Evolutionary conservation across 1,140 invertebrate genomes (phyloP).

Genomic region (Lucilia cuprina): DNA sequence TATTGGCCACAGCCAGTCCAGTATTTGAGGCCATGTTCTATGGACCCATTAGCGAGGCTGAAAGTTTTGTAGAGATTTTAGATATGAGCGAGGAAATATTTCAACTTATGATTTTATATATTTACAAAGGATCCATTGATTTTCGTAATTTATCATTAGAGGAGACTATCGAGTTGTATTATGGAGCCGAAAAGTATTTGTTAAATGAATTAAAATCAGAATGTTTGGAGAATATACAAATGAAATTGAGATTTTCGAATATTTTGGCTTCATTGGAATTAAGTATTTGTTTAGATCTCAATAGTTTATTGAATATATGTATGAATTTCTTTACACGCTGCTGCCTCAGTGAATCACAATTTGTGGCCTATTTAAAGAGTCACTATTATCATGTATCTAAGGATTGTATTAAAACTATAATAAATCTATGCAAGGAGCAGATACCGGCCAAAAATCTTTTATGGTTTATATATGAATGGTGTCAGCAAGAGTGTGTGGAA

Average conservation of each 20-base stretch:
- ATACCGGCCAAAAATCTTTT: conserved; percentile 53
- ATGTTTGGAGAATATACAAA: conserved; percentile 46
- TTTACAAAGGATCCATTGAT: conserved; percentile 53
- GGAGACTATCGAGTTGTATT: conserved; percentile 57
- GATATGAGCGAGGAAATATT: conserved; percentile 57
- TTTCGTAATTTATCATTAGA: conserved; percentile 49
- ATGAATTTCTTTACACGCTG: conserved; percentile 57
- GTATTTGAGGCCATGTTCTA: conserved; percentile 81
- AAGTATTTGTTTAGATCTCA: conserved; percentile 56
- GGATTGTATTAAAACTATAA: conserved; percentile 58
- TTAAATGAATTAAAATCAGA: conserved; percentile 52
- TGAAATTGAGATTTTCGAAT: conserved; percentile 55
- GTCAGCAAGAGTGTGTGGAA: conserved; percentile 56
- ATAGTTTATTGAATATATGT: conserved; percentile 52
- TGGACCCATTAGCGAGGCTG: conserved; percentile 67
- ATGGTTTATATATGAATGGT: conserved; percentile 60
- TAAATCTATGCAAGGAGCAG: conserved; percentile 48
- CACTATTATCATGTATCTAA: conserved; percentile 59
- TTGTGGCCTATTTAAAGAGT: conserved; percentile 48
- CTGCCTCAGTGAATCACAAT: conserved; percentile 55
- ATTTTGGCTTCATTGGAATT: conserved; percentile 56
- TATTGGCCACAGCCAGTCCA: conserved; percentile 73
- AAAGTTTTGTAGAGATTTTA: conserved; percentile 50
- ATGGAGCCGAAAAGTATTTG: conserved; percentile 60
- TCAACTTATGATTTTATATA: conserved; percentile 51